Percentiles rank a stretch among this genome's conserved stretches.
Conservation (phyloP, 2,113 vertebrate species). For the Onychostoma macrolepis region DNA sequence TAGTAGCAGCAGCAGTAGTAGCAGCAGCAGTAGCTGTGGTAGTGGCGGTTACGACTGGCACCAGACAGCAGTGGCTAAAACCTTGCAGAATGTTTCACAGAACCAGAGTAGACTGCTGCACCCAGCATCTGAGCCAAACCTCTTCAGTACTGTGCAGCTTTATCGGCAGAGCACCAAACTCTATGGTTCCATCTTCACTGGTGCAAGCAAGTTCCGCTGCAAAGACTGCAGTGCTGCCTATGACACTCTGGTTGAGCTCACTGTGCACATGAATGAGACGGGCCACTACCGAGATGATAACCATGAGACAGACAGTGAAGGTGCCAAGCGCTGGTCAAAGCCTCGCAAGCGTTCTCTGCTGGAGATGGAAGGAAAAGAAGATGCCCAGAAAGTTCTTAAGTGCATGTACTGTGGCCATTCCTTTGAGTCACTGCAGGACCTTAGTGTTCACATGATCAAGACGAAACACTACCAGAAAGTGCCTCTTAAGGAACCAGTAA, state of each 20-base stretch:
- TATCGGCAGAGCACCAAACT: conserved; percentile 98
- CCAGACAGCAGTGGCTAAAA: conserved; percentile 96
- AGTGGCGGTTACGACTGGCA: conserved; percentile 98
- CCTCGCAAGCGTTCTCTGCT: conserved; percentile 96
- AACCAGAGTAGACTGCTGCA: conserved; percentile 84
- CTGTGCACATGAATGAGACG: conserved; percentile 98
- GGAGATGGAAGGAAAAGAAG: conserved; percentile 98
- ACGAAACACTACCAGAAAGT: conserved; percentile 99
- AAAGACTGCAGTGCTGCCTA: conserved; percentile 98
- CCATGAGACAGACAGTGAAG: conserved; percentile 92
- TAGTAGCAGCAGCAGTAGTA: conserved; percentile 94
- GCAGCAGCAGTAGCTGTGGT: conserved; percentile 94
- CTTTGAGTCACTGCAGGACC: conserved; percentile 97
- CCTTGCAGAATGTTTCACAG: conserved; percentile 93
- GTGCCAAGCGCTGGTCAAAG: conserved; percentile 96
- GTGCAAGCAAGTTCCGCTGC: conserved; percentile 98
- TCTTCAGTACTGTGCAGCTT: conserved; percentile 97
- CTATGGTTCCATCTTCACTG: conserved; percentile 98
- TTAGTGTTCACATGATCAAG: conserved; percentile 99
- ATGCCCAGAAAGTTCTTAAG: conserved; percentile 97
- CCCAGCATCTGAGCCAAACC: conserved; percentile 83
- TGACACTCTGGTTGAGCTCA: conserved; percentile 94
- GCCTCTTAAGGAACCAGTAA: conserved; percentile 99
- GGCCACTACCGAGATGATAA: conserved; percentile 98
- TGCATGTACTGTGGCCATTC: conserved; percentile 99